Evolutionary conservation across 2,113 vertebrate species (phyloP).

Genomic region (Procavia capensis): DNA sequence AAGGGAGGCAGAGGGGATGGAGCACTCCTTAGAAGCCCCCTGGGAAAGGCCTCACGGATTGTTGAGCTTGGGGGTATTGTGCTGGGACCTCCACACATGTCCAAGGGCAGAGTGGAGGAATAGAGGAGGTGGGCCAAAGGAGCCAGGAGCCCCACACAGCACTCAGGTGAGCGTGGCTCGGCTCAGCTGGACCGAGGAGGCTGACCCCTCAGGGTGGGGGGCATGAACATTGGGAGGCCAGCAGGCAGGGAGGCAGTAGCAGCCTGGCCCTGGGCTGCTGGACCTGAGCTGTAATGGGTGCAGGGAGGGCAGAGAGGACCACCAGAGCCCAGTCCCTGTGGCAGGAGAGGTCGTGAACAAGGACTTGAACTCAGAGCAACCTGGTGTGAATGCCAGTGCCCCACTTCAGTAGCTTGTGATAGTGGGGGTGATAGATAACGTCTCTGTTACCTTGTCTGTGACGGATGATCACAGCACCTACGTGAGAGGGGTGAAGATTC

Average conservation of each 20-base stretch:
- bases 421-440: background rate
- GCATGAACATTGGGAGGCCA: background rate
- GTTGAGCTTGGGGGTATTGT: background rate
- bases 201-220: background rate
- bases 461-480: background rate
- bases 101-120: no score
- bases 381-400: background rate
- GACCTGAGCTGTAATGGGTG: background rate
- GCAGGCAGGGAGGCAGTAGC: background rate
- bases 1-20: background rate
- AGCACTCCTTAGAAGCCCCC: background rate
- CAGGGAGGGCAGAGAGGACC: background rate
- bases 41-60: background rate
- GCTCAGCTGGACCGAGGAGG: background rate
- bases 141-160: background rate
- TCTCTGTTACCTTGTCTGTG: background rate
- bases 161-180: rapidly evolving
- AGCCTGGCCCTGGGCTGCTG: background rate
- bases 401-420: background rate
- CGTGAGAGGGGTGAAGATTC: background rate
- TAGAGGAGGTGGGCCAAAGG: background rate
- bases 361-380: background rate
- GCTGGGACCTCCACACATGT: background rate
- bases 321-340: background rate
- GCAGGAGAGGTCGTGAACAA: background rate